Conservation (phyloP, 2,888 invertebrate species). For the Chromoteleia sp. region DNA sequence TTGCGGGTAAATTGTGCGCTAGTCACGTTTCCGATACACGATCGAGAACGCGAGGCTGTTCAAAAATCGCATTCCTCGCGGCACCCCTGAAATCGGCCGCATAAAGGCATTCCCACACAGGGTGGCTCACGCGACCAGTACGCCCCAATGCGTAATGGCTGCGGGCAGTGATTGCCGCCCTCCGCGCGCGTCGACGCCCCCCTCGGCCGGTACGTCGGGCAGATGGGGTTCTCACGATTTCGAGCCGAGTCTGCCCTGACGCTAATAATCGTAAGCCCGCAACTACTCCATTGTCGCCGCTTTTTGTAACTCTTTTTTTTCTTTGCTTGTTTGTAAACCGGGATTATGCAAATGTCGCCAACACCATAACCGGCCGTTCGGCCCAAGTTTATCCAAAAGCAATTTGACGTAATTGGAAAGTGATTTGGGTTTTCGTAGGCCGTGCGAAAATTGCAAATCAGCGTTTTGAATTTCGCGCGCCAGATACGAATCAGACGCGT, state of each 20-base stretch:
- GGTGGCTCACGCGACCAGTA: constrained; percentile 76
- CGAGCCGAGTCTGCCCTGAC: constrained; percentile 71
- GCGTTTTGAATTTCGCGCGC: constrained; percentile 52
- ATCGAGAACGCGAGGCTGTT: constrained; percentile 63
- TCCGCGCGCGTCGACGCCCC: constrained; percentile 75
- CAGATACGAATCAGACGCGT: constrained; percentile 6
- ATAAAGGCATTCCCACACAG: constrained; percentile 81
- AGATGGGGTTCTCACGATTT: constrained; percentile 83
- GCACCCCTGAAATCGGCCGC: constrained; percentile 79
- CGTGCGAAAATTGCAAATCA: constrained; percentile 58
- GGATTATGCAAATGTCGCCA: constrained; percentile 63
- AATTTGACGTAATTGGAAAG: constrained; percentile 63
- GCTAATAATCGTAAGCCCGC: constrained; percentile 77
- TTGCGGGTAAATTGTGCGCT: constrained; percentile 28
- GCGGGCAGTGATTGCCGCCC: constrained; percentile 84
- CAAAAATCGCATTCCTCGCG: constrained; percentile 77
- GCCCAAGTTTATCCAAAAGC: constrained; percentile 58
- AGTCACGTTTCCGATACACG: constrained; percentile 17
- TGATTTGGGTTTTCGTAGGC: constrained; percentile 30
- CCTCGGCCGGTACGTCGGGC: constrained; percentile 71
- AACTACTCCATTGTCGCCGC: constrained; percentile 62
- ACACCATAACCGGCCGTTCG: constrained; percentile 56
- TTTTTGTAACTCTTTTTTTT: constrained; percentile 62
- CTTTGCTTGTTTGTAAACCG: constrained; percentile 52
- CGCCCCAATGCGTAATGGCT: constrained; percentile 82